Evolutionary conservation across 2,797 vertebrate species (phyloP).

Genomic region (Falco naumanni): DNA sequence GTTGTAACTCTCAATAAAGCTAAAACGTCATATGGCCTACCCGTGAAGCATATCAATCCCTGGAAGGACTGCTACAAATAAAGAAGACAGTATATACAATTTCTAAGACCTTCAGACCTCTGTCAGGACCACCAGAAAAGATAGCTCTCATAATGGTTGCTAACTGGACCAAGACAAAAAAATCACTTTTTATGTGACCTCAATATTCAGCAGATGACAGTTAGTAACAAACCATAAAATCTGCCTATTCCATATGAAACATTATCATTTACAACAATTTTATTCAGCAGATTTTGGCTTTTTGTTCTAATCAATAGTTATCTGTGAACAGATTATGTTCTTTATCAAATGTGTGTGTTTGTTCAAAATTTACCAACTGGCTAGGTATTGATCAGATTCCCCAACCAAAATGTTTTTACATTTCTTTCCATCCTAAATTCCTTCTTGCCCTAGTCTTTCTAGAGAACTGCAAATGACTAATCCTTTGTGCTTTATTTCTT

Average conservation of each 20-base stretch:
- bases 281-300: constrained; percentile 24
- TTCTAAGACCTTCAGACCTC: not conserved
- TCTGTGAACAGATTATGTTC: constrained; percentile 46
- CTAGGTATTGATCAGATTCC: constrained; percentile 11
- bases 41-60: not conserved
- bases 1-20: not conserved
- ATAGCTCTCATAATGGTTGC: not conserved
- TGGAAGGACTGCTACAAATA: not conserved
- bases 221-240: not conserved
- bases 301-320: constrained; percentile 11
- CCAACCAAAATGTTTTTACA: constrained; percentile 40
- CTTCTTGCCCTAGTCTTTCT: not conserved
- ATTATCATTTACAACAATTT: not conserved
- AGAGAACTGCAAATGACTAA: not conserved
- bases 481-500: not conserved
- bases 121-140: not conserved
- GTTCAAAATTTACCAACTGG: constrained; percentile 57
- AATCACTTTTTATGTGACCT: not conserved
- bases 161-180: not conserved
- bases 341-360: constrained; percentile 17
- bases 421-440: not conserved
- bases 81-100: not conserved
- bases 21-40: not conserved
- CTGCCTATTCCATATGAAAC: not conserved
- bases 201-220: not conserved